These are phyloP conservation scores for Zaprionus vittiger DNA, from an alignment of 1,140 invertebrate genomes.

Conservation along the genomic window DNA sequence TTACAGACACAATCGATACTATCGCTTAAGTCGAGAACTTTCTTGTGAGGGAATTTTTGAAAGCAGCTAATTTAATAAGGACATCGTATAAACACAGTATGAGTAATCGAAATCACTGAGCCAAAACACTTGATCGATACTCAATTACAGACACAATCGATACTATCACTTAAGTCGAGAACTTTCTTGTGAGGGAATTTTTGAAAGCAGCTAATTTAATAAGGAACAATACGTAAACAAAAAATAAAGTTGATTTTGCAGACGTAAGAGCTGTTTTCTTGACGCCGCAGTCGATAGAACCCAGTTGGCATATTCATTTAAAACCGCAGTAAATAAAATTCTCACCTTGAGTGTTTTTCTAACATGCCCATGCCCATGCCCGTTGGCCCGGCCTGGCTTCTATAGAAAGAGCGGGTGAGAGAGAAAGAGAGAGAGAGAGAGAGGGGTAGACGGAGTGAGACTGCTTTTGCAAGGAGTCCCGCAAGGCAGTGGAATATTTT, in stretches of 20 bases:
- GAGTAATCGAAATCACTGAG: too few relatives aligned
- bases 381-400: not conserved
- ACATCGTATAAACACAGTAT: too few relatives aligned
- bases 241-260: not conserved
- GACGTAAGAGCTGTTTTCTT: not conserved
- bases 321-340: conserved; percentile 10
- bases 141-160: not conserved
- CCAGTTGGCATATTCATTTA: not conserved
- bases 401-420: not conserved
- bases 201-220: not conserved
- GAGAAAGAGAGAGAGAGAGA: not conserved
- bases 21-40: not conserved
- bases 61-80: not conserved
- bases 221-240: too few relatives aligned
- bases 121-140: not conserved
- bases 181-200: not conserved
- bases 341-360: not conserved
- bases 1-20: not conserved
- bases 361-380: too few relatives aligned
- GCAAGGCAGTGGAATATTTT: not conserved
- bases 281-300: not conserved
- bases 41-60: not conserved
- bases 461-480: not conserved
- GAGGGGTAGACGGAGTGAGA: not conserved
- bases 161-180: not conserved